A percentile compares a stretch with the other conserved stretches of the same genome.
Conservation (phyloP, 2,113 vertebrate genomes). For the Pterocles orientalis region DNA sequence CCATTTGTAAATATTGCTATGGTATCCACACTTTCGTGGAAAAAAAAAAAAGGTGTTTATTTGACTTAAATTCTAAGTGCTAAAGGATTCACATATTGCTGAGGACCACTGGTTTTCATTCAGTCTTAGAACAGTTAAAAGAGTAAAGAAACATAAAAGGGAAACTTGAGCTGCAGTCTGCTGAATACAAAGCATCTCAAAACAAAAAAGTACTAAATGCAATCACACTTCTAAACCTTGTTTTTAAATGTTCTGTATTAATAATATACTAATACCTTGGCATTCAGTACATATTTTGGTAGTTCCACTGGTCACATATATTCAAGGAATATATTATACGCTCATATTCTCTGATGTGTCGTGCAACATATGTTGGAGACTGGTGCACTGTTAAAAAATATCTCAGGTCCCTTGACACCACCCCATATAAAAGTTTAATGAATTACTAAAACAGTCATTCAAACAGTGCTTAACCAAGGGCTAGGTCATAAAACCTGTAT, state of each 20-base stretch:
- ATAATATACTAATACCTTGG: not conserved
- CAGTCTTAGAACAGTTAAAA: not conserved
- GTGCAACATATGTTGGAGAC: not conserved
- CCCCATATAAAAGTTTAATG: not conserved
- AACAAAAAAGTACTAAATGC: not conserved
- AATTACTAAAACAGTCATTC: not conserved
- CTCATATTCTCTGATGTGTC: not conserved
- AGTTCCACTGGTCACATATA: not conserved
- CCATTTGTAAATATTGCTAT: conserved; percentile 37
- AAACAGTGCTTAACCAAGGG: not conserved
- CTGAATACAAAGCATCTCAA: not conserved
- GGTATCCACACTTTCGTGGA: not conserved
- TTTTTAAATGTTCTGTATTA: not conserved
- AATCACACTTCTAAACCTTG: not conserved
- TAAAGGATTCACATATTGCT: not conserved
- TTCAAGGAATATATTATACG: not conserved
- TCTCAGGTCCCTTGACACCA: not conserved
- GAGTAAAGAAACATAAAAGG: not conserved
- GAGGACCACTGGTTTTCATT: not conserved
- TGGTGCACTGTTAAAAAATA: not conserved
- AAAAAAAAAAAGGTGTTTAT: not conserved
- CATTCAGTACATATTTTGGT: not conserved
- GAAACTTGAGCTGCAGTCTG: not conserved
- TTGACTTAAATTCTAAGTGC: not conserved
- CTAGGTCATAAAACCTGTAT: not conserved